Base-by-base conservation (phyloP, 2,888 invertebrate species). In the Brenthis ino region DNA sequence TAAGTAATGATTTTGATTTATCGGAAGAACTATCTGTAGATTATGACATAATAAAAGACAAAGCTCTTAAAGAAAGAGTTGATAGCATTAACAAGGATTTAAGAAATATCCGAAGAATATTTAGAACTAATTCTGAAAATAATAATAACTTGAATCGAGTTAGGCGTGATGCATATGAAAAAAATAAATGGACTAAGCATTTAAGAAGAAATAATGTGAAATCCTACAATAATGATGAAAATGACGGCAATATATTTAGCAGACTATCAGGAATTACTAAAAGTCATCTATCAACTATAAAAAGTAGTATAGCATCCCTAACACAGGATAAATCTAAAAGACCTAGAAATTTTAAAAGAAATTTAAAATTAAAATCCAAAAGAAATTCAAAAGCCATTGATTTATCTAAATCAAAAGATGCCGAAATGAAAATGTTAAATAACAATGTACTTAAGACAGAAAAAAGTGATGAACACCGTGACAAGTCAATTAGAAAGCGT, bases 81-180 rank as follows among this genome's bases (percentile, higher is more conserved):
- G 73, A 73, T 14, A 78, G 79, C 43, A 79, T 89, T 47, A 86
- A 86, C 57, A 79, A 77, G 43, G 82, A 86, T 65, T 81, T 89
- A 16, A 77, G 77, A 66, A 81, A 80, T 58, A 77, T 85, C 48
- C 77, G 79, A 12, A 76, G 75, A 8, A 54, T 80, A 6, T 82
- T 83, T 47, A 74, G 77, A 71, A 72, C 66, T 48, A 77, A 79
- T 50, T 58, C 43, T 56, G 60, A 66, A 20, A 55, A 37, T 58
- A 57, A 6, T 6, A 37, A 43, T 47, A 57, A 51, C 53, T 13
- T 67, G 57, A 53, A 48, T 20, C 48, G 82, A 76, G 61, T 74
- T n/a, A 85, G 82, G 74, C 77, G 88, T 3, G 77, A 86, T 63
- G 63, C 72, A n/a, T 70, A 60, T 50, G 76, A 4, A 28, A 28